Evolutionary conservation across 2,797 vertebrate genomes (phyloP).

Genomic region (Sphaeramia orbicularis): DNA sequence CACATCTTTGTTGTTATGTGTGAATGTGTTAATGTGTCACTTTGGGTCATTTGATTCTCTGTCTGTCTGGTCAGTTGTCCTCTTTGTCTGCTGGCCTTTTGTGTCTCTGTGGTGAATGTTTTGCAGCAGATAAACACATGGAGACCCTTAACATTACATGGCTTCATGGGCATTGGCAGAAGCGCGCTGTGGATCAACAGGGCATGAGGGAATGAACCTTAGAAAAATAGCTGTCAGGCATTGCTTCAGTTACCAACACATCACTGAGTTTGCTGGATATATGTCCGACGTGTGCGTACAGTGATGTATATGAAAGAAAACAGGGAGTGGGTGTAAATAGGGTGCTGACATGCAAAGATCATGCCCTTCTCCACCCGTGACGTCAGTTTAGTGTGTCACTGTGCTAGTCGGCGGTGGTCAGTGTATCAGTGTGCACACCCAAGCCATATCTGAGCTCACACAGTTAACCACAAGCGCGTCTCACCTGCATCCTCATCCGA

Average conservation of each 20-base stretch:
- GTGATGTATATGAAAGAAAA: neutral
- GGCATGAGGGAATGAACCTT: constrained; percentile 29
- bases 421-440: constrained; percentile 42
- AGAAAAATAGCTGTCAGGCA: constrained; percentile 46
- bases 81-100: constrained; percentile 43
- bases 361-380: constrained; percentile 22
- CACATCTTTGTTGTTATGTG: constrained; percentile 27
- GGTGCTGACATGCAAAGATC: constrained; percentile 22
- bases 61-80: constrained; percentile 33
- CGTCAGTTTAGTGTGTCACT: constrained; percentile 18
- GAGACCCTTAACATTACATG: constrained; percentile 35
- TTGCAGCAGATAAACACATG: constrained; percentile 39
- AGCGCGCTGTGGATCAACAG: constrained; percentile 21
- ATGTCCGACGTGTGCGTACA: constrained; percentile 19
- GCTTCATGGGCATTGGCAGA: constrained; percentile 35
- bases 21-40: constrained; percentile 31
- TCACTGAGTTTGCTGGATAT: constrained; percentile 34
- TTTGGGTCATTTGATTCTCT: constrained; percentile 45
- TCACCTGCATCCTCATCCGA: constrained; percentile 37
- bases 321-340: neutral
- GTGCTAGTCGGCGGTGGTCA: constrained; percentile 17
- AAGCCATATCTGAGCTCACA: constrained; percentile 38
- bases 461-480: constrained; percentile 36
- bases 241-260: constrained; percentile 36
- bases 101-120: constrained; percentile 35